These are phyloP conservation scores for Pterostichus niger DNA, from an alignment of 2,888 invertebrate species.

Conservation along the genomic window DNA sequence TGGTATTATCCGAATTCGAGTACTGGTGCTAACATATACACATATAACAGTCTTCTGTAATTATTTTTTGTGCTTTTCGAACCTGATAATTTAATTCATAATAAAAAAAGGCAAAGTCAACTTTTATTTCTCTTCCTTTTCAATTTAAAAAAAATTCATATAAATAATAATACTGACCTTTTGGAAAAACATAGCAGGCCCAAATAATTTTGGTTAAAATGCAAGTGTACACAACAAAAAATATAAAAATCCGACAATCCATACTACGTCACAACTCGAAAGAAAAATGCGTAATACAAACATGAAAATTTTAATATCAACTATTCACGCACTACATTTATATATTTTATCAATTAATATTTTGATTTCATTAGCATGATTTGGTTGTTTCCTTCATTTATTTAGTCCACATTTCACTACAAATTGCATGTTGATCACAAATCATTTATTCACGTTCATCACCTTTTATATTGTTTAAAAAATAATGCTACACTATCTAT, in stretches of 20 bases:
- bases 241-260: constrained; percentile 3
- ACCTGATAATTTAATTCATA: too few relatives aligned
- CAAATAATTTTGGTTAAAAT: constrained; percentile 27
- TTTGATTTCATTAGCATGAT: too few relatives aligned
- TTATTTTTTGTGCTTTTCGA: too few relatives aligned
- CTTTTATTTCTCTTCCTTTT: neutral
- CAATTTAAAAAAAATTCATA: neutral
- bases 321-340: too few relatives aligned
- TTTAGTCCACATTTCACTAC: neutral
- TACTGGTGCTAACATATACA: too few relatives aligned
- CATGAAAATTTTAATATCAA: neutral
- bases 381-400: neutral
- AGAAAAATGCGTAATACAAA: neutral
- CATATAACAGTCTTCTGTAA: too few relatives aligned
- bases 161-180: constrained; percentile 42
- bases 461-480: too few relatives aligned
- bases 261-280: neutral
- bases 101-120: too few relatives aligned
- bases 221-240: constrained; percentile 17
- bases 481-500: neutral
- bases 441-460: neutral
- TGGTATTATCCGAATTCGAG: too few relatives aligned
- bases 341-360: neutral
- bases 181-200: constrained; percentile 49
- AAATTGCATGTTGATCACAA: constrained; percentile 3